These are phyloP conservation scores for Drosophila longiperda DNA, from an alignment of 2,888 invertebrate species.

Conservation along the genomic window DNA sequence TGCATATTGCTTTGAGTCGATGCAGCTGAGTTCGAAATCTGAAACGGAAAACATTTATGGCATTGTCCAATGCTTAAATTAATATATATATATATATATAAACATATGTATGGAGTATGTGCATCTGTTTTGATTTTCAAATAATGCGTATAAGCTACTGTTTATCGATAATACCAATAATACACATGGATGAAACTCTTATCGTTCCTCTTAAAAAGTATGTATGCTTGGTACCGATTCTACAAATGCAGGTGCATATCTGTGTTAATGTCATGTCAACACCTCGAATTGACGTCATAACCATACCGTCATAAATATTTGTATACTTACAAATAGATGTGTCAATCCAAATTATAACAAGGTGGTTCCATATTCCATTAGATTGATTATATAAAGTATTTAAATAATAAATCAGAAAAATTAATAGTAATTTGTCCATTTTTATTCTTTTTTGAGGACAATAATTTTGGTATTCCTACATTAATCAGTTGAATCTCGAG, in stretches of 20 bases:
- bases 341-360: slow-evolving; percentile 5
- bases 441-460: neutral
- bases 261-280: slow-evolving; percentile 61
- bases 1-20: neutral
- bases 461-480: neutral
- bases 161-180: slow-evolving; percentile 69
- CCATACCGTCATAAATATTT: neutral
- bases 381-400: neutral
- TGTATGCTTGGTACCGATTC: slow-evolving; percentile 3
- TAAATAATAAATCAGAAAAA: neutral
- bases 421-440: neutral
- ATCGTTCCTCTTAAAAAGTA: slow-evolving; percentile 20
- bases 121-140: slow-evolving; percentile 42
- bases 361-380: neutral
- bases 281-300: slow-evolving; percentile 64
- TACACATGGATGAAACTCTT: slow-evolving; percentile 29
- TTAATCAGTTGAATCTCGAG: neutral
- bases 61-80: slow-evolving; percentile 1
- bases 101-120: slow-evolving; percentile 10
- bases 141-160: slow-evolving; percentile 13
- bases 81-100: slow-evolving; percentile 5
- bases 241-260: slow-evolving; percentile 15
- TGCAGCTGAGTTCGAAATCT: slow-evolving; percentile 12
- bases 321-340: neutral
- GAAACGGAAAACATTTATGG: slow-evolving; percentile 24